Conservation (phyloP, 2,888 invertebrate genomes). For the Philopedon plagiatum region DNA sequence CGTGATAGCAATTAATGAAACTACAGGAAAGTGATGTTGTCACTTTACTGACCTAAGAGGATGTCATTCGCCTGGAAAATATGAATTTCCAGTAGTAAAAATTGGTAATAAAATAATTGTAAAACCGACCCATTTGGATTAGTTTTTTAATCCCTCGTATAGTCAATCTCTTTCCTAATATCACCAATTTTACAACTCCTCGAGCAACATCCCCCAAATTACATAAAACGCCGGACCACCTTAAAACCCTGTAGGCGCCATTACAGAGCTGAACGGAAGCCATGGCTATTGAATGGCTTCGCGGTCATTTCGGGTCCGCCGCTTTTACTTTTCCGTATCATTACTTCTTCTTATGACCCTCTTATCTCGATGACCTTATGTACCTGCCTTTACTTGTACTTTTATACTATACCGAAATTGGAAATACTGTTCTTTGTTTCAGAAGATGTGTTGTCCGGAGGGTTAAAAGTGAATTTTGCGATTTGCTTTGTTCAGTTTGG, state of each 20-base stretch:
- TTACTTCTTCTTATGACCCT: neutral
- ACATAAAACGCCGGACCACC: neutral
- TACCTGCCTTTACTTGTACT: conserved; percentile 5
- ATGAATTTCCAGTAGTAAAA: too few relatives aligned
- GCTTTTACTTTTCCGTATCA: conserved; percentile 5
- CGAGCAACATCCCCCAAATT: neutral
- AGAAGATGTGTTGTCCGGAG: too few relatives aligned
- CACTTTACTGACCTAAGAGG: too few relatives aligned
- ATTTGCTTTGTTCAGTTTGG: conserved; percentile 4
- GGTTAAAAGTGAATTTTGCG: conserved; percentile 28
- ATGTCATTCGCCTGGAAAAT: too few relatives aligned
- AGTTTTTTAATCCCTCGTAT: too few relatives aligned
- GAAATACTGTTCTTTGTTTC: neutral
- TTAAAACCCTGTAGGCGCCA: neutral
- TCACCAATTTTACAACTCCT: neutral
- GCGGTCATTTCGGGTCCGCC: neutral
- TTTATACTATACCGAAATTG: neutral
- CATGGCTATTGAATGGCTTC: neutral
- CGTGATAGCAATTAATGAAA: too few relatives aligned
- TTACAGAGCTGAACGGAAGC: neutral
- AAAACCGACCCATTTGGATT: too few relatives aligned
- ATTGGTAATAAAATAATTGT: too few relatives aligned
- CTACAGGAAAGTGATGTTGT: too few relatives aligned
- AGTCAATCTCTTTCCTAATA: neutral
- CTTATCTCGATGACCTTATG: conserved; percentile 12